Evolutionary conservation across 1,140 invertebrate species (phyloP), one percentile per base, ranked within the genome.

Genomic region (Pseudomyrmex dendroicus): DNA sequence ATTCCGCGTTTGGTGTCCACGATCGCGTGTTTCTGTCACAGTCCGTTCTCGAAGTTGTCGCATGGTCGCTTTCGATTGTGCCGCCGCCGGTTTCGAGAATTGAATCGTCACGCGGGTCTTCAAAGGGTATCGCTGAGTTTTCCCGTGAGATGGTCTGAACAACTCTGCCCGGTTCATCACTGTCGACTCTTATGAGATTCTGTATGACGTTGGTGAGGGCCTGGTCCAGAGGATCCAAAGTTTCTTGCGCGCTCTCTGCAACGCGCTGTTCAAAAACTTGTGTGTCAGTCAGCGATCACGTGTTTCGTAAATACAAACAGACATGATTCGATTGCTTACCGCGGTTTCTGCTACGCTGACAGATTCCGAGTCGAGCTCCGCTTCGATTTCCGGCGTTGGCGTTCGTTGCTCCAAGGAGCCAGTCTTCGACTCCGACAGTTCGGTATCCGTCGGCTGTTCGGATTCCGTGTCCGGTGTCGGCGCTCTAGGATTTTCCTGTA

Each of bases 401-500:
- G 93, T 93, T 4, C 93, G 92, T 48, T 94, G 93, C 73, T 94
- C 94, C 0, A 92, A 91, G 0, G 90, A 90, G 91, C 91, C 64
- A 84, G 90, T 90, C 54, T 94, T 93, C 0, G 90, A 82, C 64
- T 94, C 92, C 8, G 92, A 93, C 46, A 92, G 85, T 56, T 93
- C 92, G 1, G 90, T 94, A 8, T 95, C 94, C 0, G 93, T 94
- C 56, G 93, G 93, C 9, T 95, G 95, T 9, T 95, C 95, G 0
- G 95, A 95, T 89, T 94, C 94, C 22, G 94, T 95, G 22, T 95
- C 94, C 0, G 94, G 91, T 5, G 94, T 94, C 80, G 93, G 91
- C 17, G 93, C 91, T 86, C 94, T 94, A 57, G 92, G 93, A 63
- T 90, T 93, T 73, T 95, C 94, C 88, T 95, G 85, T 8, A 46